phyloP scores from a whole-genome alignment of 2,888 invertebrate species.

The Drosophila macrospina region DNA sequence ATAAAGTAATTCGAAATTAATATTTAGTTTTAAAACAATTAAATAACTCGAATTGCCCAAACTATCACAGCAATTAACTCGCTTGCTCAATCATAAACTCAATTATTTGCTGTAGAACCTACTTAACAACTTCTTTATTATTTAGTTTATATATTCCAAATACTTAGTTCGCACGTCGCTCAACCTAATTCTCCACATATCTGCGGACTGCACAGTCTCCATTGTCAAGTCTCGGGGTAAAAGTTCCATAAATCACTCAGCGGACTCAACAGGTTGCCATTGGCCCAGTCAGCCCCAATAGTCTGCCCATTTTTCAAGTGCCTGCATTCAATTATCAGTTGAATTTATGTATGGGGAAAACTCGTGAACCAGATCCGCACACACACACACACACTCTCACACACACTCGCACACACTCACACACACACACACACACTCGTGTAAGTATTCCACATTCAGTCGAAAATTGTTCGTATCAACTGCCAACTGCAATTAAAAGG shows the following conservation, averaged over 20 bases:
- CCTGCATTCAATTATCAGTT: constrained; percentile 77
- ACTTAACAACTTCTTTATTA: not conserved
- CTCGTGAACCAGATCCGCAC: constrained; percentile 17
- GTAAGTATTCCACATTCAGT: constrained; percentile 42
- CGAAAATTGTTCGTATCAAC: constrained; percentile 66
- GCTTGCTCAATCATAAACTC: not conserved
- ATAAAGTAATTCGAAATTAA: too few species aligned
- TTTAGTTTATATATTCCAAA: constrained; percentile 7
- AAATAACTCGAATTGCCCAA: not conserved
- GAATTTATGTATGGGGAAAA: constrained; percentile 66
- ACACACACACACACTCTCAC: constrained; percentile 6
- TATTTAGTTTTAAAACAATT: too few species aligned
- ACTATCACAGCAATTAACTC: not conserved
- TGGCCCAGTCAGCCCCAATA: constrained; percentile 50
- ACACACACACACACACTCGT: constrained; percentile 4
- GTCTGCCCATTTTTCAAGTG: constrained; percentile 70
- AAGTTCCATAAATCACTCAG: constrained; percentile 55
- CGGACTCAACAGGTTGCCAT: constrained; percentile 66
- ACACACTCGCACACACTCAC: constrained; percentile 11
- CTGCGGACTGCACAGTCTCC: constrained; percentile 21
- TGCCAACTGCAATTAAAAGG: constrained; percentile 81
- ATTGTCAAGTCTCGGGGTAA: constrained; percentile 35
- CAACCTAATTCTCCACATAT: constrained; percentile 3
- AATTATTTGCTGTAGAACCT: not conserved
- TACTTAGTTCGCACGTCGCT: not conserved